These are phyloP conservation scores for Procavia capensis DNA, from an alignment of 2,113 vertebrate genomes.

Conservation along the genomic window DNA sequence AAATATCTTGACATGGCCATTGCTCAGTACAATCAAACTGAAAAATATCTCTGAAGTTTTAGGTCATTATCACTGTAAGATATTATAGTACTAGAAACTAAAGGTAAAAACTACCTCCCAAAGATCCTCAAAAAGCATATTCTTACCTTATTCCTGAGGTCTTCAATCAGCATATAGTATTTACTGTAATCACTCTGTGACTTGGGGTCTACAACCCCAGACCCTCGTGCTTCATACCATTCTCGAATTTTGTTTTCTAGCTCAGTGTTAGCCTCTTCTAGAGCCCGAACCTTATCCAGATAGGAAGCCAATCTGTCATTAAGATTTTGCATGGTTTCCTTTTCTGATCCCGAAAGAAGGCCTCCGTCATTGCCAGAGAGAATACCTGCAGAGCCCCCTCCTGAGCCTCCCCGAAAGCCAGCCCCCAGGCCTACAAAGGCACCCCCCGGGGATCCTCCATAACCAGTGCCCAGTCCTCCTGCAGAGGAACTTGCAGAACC, in stretches of 20 bases:
- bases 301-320: slow-evolving; percentile 89
- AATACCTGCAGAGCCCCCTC: slow-evolving; percentile 55
- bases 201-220: slow-evolving; percentile 46
- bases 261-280: slow-evolving; percentile 86
- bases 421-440: slow-evolving; percentile 65
- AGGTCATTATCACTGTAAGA: not conserved
- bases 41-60: not conserved
- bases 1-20: not conserved
- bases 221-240: slow-evolving; percentile 86
- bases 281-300: slow-evolving; percentile 86
- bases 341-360: slow-evolving; percentile 85
- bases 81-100: not conserved
- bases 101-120: not conserved
- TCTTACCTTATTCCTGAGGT: slow-evolving; percentile 87
- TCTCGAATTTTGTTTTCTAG: slow-evolving; percentile 88
- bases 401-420: slow-evolving; percentile 65
- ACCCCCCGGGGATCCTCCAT: not conserved
- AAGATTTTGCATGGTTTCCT: slow-evolving; percentile 90
- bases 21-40: not conserved
- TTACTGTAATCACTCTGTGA: slow-evolving; percentile 83
- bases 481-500: slow-evolving; percentile 30
- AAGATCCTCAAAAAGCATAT: not conserved
- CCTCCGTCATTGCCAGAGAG: slow-evolving; percentile 74
- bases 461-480: slow-evolving; percentile 69
- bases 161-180: slow-evolving; percentile 85